phyloP scores from a whole-genome alignment of 2,113 vertebrate species.

The Dasyurus viverrinus region DNA sequence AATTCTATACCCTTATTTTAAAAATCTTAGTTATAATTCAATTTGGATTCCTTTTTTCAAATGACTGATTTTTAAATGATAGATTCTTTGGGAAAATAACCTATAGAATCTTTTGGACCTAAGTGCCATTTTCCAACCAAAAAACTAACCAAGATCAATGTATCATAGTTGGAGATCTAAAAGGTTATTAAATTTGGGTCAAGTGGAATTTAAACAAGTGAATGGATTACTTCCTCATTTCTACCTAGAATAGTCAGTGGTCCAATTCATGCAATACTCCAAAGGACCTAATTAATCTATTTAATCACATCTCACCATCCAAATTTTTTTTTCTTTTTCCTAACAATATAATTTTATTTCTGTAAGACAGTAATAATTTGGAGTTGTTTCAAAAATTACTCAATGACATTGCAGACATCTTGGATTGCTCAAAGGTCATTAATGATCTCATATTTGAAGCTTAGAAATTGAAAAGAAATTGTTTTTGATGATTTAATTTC shows the following conservation, averaged over 20 bases:
- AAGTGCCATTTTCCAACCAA: neutral
- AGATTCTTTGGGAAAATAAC: neutral
- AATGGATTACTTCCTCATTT: neutral
- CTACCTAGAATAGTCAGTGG: constrained; percentile 17
- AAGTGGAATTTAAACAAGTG: constrained; percentile 23
- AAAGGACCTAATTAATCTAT: neutral
- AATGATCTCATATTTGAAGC: constrained; percentile 18
- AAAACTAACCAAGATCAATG: neutral
- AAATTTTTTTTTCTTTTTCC: neutral
- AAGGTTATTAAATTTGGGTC: neutral
- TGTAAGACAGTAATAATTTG: neutral
- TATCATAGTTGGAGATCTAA: neutral
- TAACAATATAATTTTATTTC: neutral
- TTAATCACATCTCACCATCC: neutral
- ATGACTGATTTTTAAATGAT: neutral
- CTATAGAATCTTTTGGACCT: neutral
- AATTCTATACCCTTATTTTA: constrained; percentile 35
- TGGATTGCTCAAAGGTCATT: constrained; percentile 1
- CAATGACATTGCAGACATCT: neutral
- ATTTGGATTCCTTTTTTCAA: constrained; percentile 39
- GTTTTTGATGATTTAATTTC: neutral
- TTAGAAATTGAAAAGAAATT: neutral
- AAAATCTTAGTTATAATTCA: constrained; percentile 23
- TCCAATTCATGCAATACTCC: neutral
- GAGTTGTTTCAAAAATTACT: constrained; percentile 16